Conservation (phyloP, 1,140 invertebrate genomes). For the Drosophila kurseongensis region DNA sequence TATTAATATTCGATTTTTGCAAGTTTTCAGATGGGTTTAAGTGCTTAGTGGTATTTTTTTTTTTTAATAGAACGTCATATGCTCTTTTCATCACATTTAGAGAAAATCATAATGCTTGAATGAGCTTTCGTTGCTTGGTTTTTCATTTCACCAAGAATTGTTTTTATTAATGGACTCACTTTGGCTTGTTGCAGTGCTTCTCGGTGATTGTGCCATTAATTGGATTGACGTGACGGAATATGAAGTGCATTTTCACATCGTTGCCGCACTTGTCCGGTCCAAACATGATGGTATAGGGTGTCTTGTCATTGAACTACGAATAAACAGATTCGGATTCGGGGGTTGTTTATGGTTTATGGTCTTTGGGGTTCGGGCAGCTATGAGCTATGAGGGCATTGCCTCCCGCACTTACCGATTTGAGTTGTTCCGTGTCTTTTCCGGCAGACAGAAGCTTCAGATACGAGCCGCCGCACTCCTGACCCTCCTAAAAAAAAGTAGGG, state of each 20-base stretch:
- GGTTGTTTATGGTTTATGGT: slow-evolving; percentile 24
- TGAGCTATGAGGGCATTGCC: slow-evolving; percentile 10
- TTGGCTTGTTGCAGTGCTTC: slow-evolving; percentile 96
- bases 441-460: slow-evolving; percentile 96
- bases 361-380: background rate
- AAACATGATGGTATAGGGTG: slow-evolving; percentile 99
- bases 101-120: slow-evolving; percentile 9
- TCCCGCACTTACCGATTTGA: slow-evolving; percentile 86
- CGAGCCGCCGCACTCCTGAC: slow-evolving; percentile 99
- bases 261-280: slow-evolving; percentile 99
- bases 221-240: slow-evolving; percentile 98
- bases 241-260: slow-evolving; percentile 98
- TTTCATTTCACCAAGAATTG: background rate
- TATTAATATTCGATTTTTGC: no score
- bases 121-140: background rate
- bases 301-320: slow-evolving; percentile 95
- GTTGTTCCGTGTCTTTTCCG: slow-evolving; percentile 88
- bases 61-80: background rate
- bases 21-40: background rate
- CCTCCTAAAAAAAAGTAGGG: slow-evolving; percentile 87
- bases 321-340: slow-evolving; percentile 21
- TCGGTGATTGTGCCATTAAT: slow-evolving; percentile 94
- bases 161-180: slow-evolving; percentile 84
- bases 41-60: background rate
- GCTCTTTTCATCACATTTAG: background rate